Percentiles rank a stretch among this genome's conserved stretches.
Evolutionary conservation across 1,140 invertebrate species (phyloP).

Genomic region (Drosophila sulfurigaster): DNA sequence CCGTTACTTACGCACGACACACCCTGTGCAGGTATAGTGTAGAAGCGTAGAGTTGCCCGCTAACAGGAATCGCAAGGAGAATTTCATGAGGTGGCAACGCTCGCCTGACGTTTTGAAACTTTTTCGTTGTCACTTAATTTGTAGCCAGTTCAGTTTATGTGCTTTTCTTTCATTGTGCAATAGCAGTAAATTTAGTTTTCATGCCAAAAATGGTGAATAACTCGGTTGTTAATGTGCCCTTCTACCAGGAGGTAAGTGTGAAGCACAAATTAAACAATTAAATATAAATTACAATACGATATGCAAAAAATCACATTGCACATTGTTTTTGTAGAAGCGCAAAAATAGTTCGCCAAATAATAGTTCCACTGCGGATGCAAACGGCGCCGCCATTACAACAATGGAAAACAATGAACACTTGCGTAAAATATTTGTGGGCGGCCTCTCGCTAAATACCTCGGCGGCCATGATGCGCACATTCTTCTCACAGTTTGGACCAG

Average conservation of each 20-base stretch:
- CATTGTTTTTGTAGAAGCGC: conserved; percentile 25
- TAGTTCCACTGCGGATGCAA: conserved; percentile 5
- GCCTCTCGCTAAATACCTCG: conserved; percentile 54
- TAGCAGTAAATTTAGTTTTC: conserved; percentile 30
- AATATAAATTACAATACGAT: background rate
- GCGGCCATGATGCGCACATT: conserved; percentile 45
- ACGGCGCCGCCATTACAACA: background rate
- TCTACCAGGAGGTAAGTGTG: conserved; percentile 52
- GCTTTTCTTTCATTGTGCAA: conserved; percentile 36
- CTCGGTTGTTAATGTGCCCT: conserved; percentile 32
- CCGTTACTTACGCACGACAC: background rate
- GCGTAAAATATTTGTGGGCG: conserved; percentile 75
- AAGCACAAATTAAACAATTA: background rate
- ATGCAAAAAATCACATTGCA: background rate
- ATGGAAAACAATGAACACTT: conserved; percentile 52
- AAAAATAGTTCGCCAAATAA: conserved; percentile 7
- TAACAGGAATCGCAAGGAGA: background rate
- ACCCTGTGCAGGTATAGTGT: background rate
- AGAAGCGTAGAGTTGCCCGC: background rate
- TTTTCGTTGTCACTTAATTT: conserved; percentile 50
- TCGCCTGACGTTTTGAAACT: conserved; percentile 48
- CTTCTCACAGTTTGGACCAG: conserved; percentile 56
- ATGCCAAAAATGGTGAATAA: conserved; percentile 55
- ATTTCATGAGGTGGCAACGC: conserved; percentile 26
- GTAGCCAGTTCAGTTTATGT: conserved; percentile 36